A percentile compares a stretch with the other conserved stretches of the same genome.
Conservation (phyloP, 2,113 vertebrate species). For the Barbus barbus region DNA sequence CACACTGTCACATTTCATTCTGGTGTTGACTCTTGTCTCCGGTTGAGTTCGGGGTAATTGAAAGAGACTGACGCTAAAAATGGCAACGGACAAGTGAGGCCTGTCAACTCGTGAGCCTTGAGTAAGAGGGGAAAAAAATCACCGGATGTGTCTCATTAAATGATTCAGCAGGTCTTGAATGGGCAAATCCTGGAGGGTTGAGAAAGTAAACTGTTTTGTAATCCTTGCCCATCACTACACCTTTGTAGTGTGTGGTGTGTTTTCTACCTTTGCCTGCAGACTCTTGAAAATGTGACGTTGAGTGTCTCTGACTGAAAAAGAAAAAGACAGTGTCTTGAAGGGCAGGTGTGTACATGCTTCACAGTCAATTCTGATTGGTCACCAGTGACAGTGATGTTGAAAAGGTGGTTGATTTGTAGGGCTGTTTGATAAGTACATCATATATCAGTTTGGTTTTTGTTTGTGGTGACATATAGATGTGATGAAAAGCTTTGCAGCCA, state of each 20-base stretch:
- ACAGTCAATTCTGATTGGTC: conserved; percentile 23
- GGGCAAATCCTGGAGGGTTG: conserved; percentile 4
- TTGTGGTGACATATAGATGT: not conserved
- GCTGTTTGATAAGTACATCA: not conserved
- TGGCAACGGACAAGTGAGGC: conserved; percentile 3
- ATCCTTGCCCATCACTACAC: not conserved
- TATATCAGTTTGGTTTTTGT: not conserved
- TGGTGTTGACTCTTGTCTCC: conserved; percentile 36
- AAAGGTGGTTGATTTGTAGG: not conserved
- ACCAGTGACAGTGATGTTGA: not conserved
- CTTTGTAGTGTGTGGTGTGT: not conserved
- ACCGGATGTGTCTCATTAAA: conserved; percentile 35
- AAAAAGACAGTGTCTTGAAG: not conserved
- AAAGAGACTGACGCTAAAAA: conserved; percentile 38
- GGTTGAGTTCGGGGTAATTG: conserved; percentile 24
- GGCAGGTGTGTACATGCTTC: not conserved
- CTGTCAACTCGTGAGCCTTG: conserved; percentile 3
- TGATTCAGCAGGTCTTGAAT: conserved; percentile 25
- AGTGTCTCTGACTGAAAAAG: not conserved
- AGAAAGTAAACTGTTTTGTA: conserved; percentile 35
- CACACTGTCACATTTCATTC: conserved; percentile 48
- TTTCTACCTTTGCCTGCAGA: conserved; percentile 25
- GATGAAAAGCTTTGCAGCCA: not conserved
- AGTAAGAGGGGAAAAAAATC: not conserved
- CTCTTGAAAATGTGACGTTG: not conserved